A percentile compares a stretch with the other conserved stretches of the same genome.
phyloP scores from a whole-genome alignment of 1,140 invertebrate species.

The Nylanderia fulva region DNA sequence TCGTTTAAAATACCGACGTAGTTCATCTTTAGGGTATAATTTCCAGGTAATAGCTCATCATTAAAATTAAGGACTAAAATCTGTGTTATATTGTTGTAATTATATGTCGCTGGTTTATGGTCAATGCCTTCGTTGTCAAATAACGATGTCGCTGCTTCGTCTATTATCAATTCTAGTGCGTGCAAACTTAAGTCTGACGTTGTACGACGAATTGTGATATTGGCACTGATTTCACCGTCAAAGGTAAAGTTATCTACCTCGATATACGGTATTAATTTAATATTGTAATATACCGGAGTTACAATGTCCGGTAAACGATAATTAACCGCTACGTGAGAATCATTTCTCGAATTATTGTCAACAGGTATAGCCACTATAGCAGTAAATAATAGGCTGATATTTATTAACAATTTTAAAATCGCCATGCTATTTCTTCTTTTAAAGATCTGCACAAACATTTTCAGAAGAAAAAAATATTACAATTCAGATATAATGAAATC shows the following conservation, averaged over 20 bases:
- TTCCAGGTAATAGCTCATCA: constrained; percentile 30
- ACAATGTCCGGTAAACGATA: constrained; percentile 64
- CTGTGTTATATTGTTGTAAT: constrained; percentile 53
- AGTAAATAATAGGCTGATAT: background rate
- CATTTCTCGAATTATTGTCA: background rate
- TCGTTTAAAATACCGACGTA: constrained; percentile 68
- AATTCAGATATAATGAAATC: too few relatives aligned
- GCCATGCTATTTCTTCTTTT: background rate
- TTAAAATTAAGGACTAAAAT: constrained; percentile 59
- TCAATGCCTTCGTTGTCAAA: background rate
- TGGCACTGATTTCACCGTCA: constrained; percentile 63
- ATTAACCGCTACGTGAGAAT: background rate
- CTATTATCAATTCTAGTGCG: constrained; percentile 5
- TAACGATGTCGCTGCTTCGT: constrained; percentile 19
- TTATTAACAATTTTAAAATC: background rate
- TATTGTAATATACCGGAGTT: constrained; percentile 56
- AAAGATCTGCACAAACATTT: background rate
- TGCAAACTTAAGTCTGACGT: constrained; percentile 67
- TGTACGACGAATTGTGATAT: constrained; percentile 57
- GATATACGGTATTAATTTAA: constrained; percentile 69
- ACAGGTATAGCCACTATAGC: background rate
- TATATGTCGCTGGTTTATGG: background rate
- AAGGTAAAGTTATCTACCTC: constrained; percentile 68
- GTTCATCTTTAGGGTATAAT: constrained; percentile 61
- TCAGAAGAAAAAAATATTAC: background rate